Conservation (phyloP, 2,113 vertebrate genomes). For the Seriola quinqueradiata region DNA sequence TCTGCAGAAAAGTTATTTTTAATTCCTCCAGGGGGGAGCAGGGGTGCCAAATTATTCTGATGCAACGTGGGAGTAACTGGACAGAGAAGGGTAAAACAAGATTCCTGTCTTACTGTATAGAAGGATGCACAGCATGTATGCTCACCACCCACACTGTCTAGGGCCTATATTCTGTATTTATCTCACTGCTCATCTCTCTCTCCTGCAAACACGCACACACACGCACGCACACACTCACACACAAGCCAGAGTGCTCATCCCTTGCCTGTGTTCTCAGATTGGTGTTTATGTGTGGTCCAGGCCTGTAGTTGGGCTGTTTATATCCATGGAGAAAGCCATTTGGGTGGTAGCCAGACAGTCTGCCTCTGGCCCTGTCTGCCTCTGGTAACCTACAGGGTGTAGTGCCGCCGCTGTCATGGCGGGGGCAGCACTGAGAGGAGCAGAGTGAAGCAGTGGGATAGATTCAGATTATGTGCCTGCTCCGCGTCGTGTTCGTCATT, state of each 20-base stretch:
- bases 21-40: conserved; percentile 40
- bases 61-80: conserved; percentile 78
- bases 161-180: conserved; percentile 54
- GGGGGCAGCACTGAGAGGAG: conserved; percentile 64
- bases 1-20: conserved; percentile 67
- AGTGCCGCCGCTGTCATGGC: conserved; percentile 21
- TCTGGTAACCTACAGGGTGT: conserved; percentile 41
- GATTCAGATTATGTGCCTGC: neutral
- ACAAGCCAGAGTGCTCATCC: conserved; percentile 38
- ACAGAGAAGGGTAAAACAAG: conserved; percentile 54
- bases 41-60: conserved; percentile 63
- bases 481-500: neutral
- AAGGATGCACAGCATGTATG: conserved; percentile 45
- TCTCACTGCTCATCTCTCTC: conserved; percentile 43
- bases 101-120: conserved; percentile 51
- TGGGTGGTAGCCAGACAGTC: conserved; percentile 76
- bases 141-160: conserved; percentile 64
- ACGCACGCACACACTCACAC: neutral
- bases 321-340: conserved; percentile 81
- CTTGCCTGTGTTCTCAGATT: conserved; percentile 47
- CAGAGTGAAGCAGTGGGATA: neutral
- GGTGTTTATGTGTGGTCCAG: conserved; percentile 80
- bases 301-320: conserved; percentile 76
- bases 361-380: conserved; percentile 72
- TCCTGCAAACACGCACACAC: conserved; percentile 27